Base-by-base conservation (phyloP, 2,113 vertebrate genomes). In the Puntigrus tetrazona region DNA sequence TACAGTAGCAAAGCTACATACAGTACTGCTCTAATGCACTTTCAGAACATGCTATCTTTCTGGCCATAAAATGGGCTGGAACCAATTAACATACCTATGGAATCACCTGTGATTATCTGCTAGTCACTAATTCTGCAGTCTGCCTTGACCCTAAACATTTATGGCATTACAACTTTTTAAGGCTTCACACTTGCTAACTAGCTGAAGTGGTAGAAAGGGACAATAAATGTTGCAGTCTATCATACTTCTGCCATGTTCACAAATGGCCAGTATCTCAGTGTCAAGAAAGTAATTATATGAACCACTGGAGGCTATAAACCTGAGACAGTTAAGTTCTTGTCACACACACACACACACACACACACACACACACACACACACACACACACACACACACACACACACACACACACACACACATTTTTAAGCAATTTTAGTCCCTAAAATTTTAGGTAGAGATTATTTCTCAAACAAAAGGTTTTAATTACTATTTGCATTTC, bases 291-390 rank as follows among this genome's bases (percentile, higher is more conserved):
- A 85, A 85, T 87, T 83, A 88, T 27, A 38, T 81, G 70, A n/a
- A 50, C 20, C 27, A 70, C 41, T 29, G 59, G 18, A 80, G 65
- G 73, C 36, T 25, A 4, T 13, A 47, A 25, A 65, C n/a, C 88
- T 88, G 83, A 83, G 63, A n/a, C 50, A 77, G 81, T 45, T 87
- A 55, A 86, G 89, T 90, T 85, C 87, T 78, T 73, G 50, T 55
- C n/a, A n/a, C n/a, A n/a, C n/a, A n/a, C 2, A 41, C 1, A 8
- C 3, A 41, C 0, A 8, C 38, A 41, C 6, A 6, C 47, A 20
- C 16, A 20, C 47, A 20, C 5, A 20, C 47, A 43, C 2, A 43
- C 41, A 41, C 5, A 41, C 38, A 41, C 38, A 41, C 7, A 45
- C 3, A 14, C 11, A 45, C 11, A 45, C 43, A 45, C 11, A 45